A percentile compares a stretch with the other conserved stretches of the same genome.
Conservation (phyloP, 1,140 invertebrate species). For the Portunus trituberculatus region DNA sequence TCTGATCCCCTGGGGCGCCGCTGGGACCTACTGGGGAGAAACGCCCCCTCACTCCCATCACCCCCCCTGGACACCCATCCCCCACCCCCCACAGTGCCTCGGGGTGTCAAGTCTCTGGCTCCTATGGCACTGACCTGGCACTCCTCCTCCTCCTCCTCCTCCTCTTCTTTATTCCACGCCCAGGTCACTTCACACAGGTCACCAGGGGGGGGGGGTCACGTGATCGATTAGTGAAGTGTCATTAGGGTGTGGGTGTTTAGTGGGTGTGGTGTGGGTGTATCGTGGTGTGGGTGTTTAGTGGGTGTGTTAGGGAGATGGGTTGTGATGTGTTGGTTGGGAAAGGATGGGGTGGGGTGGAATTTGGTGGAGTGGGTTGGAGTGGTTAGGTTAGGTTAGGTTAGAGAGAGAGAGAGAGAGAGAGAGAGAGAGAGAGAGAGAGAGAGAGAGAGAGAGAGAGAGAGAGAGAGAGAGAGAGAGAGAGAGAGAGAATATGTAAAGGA, state of each 20-base stretch:
- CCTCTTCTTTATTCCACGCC: background rate
- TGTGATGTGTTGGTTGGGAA: too few species aligned
- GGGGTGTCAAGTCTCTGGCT: background rate
- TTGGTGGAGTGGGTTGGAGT: too few species aligned
- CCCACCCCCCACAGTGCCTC: background rate
- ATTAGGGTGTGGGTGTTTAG: background rate
- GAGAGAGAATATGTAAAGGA: background rate
- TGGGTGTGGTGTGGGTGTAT: too few species aligned
- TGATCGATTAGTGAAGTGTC: too few species aligned
- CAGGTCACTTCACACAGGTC: background rate
- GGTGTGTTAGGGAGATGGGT: too few species aligned
- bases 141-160: background rate
- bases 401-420: background rate
- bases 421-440: conserved; percentile 23
- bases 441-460: background rate
- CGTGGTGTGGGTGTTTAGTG: too few species aligned
- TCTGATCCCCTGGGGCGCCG: background rate
- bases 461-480: conserved; percentile 33
- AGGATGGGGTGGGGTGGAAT: too few species aligned
- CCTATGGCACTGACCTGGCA: conserved; percentile 46
- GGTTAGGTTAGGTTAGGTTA: background rate
- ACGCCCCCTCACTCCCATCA: background rate
- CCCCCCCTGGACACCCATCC: too few species aligned
- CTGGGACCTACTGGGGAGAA: background rate
- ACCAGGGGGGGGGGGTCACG: background rate